Conservation (phyloP, 2,113 vertebrate genomes). For the Saccopteryx bilineata region DNA sequence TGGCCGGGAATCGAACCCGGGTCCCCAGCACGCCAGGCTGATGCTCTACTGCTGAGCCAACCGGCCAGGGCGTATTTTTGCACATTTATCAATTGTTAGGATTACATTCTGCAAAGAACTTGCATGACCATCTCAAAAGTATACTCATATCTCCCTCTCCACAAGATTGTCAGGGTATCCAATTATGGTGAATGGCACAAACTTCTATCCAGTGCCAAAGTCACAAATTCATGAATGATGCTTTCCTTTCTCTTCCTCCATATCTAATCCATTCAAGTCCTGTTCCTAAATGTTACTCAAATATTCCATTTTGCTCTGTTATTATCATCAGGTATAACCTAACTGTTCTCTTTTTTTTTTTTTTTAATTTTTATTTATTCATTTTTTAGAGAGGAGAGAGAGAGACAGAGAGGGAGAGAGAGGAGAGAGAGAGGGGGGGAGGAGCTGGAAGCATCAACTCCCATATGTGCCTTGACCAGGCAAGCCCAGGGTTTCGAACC, state of each 20-base stretch:
- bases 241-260: not conserved
- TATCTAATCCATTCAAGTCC: not conserved
- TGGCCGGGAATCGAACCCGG: no score
- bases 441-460: no score
- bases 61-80: no score
- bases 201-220: not conserved
- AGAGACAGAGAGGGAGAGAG: no score
- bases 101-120: not conserved
- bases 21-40: no score
- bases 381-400: no score
- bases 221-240: not conserved
- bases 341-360: not conserved
- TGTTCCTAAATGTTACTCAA: not conserved
- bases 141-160: not conserved
- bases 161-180: not conserved
- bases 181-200: not conserved
- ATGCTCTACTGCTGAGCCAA: no score
- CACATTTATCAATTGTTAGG: not conserved
- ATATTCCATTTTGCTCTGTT: not conserved
- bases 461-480: no score
- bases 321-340: not conserved
- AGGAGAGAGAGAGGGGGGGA: no score
- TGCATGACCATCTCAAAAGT: not conserved
- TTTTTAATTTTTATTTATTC: no score
- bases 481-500: no score